Evolutionary conservation across 2,797 vertebrate species (phyloP), one percentile per base, ranked within the genome.

Genomic region (Oryzias sinensis): DNA sequence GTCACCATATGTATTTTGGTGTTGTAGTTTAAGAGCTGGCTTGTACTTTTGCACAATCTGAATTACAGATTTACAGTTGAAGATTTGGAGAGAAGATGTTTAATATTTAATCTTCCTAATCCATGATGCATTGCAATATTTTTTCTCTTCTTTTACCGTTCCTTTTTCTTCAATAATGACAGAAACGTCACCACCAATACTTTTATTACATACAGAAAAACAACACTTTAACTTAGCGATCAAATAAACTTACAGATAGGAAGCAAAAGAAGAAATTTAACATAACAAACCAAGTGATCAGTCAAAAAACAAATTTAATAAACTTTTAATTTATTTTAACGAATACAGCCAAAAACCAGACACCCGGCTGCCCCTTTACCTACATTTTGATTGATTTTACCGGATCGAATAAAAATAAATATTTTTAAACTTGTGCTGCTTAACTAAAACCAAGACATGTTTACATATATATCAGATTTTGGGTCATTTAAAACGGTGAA

Each of bases 201-300:
- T 57, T 88, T 88, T 87, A 88, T 88, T 88, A 48, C 74, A 82
- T 46, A 74, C 22, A 43, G 65, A 62, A 18, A 65, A 69, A 45
- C 27, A 72, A 65, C 65, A 63, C 1, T 6, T 42, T 37, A 17
- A 49, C 74, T 65, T 63, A 78, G 71, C 74, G 65, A 81, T 81
- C 69, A 75, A 55, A 56, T 45, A 37, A 77, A 65, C 46, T 18
- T 49, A 71, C 68, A 76, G 41, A 77, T 53, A 60, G 47, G 37
- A 76, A 68, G 49, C 14, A 15, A 56, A 55, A 43, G 25, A 14
- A 64, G 16, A 17, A 22, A 50, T 45, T 51, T 43, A 67, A 48
- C 45, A 55, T 25, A 41, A 70, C 24, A 37, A 9, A 13, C 33
- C 9, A 3, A 11, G 33, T 13, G 9, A 11, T 37, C 33, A 37